Evolutionary conservation across 2,888 invertebrate genomes (phyloP), one percentile per base, ranked within the genome.

Genomic region (Allygus modestus): DNA sequence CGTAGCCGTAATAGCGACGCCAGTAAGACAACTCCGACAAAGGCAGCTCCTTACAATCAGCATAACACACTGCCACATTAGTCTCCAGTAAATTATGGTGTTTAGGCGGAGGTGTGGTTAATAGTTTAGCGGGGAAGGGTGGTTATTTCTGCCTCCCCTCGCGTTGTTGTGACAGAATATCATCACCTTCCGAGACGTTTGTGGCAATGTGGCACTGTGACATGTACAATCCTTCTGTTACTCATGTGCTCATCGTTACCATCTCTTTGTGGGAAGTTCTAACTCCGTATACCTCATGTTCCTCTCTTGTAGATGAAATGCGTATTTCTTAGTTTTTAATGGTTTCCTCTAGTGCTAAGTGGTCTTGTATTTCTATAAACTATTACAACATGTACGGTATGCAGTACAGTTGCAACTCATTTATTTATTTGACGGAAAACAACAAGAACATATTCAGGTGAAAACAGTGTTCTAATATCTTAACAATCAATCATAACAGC

Each of bases 51-150:
- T 51, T 58, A 58, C 58, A 23, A 58, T 58, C 58, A 26, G 31
- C 65, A 31, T 31, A 28, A 31, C 65, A 15, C 65, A 65, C 12
- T 26, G 65, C 12, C 65, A 65, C 65, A 65, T 65, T 28, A 65
- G 58, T 20, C 65, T 65, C 9, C 65, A 9, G 65, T 65, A 65
- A 31, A 65, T 65, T 26, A 65, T 28, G 31, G 65, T 65, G 65
- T 65, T 65, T 65, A 65, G 65, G 31, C 20, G 65, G 15, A 17
- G 65, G 31, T 65, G 65, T 31, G 65, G 65, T 65, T 65, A 65
- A 65, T 65, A 65, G 65, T 65, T 65, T 28, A 65, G 65, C 65
- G 46, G 20, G 65, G 65, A 17, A 31, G 65, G 28, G 65, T 15
- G 65, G 58, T 58, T 58, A 58, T 58, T 58, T 58, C 58, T 23